These are phyloP conservation scores for Chaetops frenatus DNA, from an alignment of 2,113 vertebrate species.

Conservation along the genomic window DNA sequence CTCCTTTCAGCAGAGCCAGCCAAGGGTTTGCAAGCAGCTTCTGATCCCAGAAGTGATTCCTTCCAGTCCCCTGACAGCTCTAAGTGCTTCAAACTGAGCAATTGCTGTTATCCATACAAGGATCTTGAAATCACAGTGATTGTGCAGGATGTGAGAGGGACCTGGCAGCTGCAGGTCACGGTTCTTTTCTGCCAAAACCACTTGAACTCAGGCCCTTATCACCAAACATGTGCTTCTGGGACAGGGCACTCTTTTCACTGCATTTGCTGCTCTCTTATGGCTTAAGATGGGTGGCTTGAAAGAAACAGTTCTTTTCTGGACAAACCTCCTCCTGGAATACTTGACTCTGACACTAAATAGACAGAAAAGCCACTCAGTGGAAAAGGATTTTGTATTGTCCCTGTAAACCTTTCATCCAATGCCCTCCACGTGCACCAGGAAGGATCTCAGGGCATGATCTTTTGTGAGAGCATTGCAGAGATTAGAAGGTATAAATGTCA, in stretches of 20 bases:
- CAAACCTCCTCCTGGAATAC: not conserved
- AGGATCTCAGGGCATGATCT: not conserved
- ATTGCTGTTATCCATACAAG: not conserved
- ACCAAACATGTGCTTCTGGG: not conserved
- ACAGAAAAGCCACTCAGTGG: not conserved
- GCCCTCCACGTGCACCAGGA: not conserved
- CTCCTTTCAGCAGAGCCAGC: not conserved
- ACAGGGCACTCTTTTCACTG: not conserved
- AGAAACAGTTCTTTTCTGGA: not conserved
- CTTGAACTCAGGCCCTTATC: not conserved
- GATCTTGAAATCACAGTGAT: not conserved
- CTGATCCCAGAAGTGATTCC: not conserved
- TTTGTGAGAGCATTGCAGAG: not conserved
- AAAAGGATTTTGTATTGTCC: not conserved
- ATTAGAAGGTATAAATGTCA: not conserved
- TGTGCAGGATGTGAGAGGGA: not conserved
- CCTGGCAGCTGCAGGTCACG: not conserved
- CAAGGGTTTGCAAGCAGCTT: not conserved
- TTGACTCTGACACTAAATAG: not conserved
- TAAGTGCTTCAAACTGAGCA: not conserved
- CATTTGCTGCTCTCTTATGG: not conserved
- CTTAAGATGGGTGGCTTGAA: not conserved
- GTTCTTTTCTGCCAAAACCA: not conserved
- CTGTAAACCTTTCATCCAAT: not conserved
- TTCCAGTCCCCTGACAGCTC: not conserved